These are phyloP conservation scores for Hephaestus fuliginosus DNA, from an alignment of 2,797 vertebrate genomes.

Conservation along the genomic window DNA sequence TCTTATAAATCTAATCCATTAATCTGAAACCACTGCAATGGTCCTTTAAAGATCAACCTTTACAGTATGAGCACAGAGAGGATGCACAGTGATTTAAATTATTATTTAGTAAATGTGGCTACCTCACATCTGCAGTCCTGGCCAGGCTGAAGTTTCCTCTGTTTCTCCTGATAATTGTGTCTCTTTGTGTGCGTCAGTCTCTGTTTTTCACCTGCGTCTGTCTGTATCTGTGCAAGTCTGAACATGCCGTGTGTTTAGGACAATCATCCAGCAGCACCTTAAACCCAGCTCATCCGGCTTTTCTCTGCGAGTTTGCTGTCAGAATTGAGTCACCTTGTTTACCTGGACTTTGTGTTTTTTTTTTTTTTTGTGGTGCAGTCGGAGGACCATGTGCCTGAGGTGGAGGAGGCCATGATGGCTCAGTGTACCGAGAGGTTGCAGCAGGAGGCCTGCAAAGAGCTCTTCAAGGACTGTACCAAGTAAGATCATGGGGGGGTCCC, in stretches of 20 bases:
- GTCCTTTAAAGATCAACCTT: neutral
- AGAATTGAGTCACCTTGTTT: constrained; percentile 19
- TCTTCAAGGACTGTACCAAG: constrained; percentile 97
- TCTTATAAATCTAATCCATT: neutral
- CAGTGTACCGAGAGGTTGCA: constrained; percentile 90
- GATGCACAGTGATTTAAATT: neutral
- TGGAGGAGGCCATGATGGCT: constrained; percentile 88
- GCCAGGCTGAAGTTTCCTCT: neutral
- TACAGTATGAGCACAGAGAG: neutral
- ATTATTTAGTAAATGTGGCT: neutral
- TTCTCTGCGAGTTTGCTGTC: neutral
- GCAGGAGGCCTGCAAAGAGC: constrained; percentile 94
- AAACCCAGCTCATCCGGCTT: constrained; percentile 36
- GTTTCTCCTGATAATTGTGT: neutral
- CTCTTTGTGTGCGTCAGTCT: neutral
- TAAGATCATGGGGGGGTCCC: constrained; percentile 74
- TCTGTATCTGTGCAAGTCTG: constrained; percentile 37
- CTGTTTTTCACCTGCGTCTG: neutral
- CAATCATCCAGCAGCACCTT: neutral
- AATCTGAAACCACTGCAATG: neutral
- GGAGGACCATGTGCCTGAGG: constrained; percentile 91
- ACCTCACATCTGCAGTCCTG: neutral
- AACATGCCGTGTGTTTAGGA: constrained; percentile 20
- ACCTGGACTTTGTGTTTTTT: neutral
- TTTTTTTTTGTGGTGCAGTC: constrained; percentile 83